Conservation (phyloP, 2,113 vertebrate genomes). For the Monopterus albus region DNA sequence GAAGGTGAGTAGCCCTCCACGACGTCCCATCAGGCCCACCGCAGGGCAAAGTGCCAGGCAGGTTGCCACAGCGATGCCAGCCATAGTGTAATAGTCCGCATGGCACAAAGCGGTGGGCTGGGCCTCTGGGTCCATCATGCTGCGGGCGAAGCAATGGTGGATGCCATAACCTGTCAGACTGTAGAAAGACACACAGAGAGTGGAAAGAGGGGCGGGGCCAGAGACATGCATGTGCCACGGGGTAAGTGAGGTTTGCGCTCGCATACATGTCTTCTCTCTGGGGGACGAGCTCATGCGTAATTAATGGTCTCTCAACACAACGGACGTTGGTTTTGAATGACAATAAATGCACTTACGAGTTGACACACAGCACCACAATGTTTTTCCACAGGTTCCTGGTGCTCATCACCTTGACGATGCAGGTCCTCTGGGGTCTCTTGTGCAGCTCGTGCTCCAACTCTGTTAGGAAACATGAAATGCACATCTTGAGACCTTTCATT, state of each 20-base stretch:
- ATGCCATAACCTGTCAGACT: conserved; percentile 95
- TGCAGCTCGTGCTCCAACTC: conserved; percentile 93
- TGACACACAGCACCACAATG: conserved; percentile 96
- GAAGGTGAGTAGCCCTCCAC: conserved; percentile 94
- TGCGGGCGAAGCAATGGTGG: conserved; percentile 97
- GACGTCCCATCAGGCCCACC: conserved; percentile 90
- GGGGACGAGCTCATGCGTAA: conserved; percentile 28
- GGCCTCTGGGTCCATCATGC: conserved; percentile 92
- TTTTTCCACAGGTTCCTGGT: conserved; percentile 99
- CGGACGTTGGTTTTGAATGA: conserved; percentile 30
- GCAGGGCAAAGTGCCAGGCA: conserved; percentile 92
- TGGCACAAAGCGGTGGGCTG: conserved; percentile 86
- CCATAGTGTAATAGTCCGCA: conserved; percentile 92
- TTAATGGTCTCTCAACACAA: conserved; percentile 45
- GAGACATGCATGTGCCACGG: conserved; percentile 1
- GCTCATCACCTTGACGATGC: conserved; percentile 93
- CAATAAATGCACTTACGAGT: conserved; percentile 90
- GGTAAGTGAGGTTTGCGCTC: background rate
- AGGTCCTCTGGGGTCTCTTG: conserved; percentile 90
- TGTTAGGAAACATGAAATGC: conserved; percentile 72
- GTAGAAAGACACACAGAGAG: conserved; percentile 19
- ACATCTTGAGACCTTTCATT: conserved; percentile 55
- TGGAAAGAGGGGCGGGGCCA: background rate
- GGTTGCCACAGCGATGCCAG: conserved; percentile 91
- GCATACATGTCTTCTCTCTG: conserved; percentile 12